These are phyloP conservation scores for Tonatia bakeri DNA, from an alignment of 2,113 vertebrate species.

Conservation along the genomic window DNA sequence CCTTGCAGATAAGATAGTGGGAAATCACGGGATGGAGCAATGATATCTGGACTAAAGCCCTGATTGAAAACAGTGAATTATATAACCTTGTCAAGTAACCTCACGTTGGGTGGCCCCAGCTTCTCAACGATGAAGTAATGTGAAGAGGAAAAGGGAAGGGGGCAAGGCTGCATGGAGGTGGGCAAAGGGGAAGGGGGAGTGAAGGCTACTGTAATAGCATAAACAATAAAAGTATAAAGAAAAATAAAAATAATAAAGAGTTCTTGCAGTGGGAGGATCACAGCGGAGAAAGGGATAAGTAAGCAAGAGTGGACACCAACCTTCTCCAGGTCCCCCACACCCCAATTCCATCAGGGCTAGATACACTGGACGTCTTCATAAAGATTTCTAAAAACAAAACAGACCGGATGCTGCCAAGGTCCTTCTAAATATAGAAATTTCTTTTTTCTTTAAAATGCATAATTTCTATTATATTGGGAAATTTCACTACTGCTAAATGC, in stretches of 20 bases:
- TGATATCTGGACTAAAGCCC: not conserved
- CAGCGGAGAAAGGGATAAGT: not conserved
- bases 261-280: not conserved
- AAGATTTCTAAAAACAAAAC: not conserved
- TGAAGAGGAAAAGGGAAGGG: not conserved
- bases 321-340: fast-evolving
- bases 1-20: not conserved
- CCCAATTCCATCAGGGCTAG: not conserved
- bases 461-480: not conserved
- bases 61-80: not conserved
- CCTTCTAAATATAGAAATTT: not conserved
- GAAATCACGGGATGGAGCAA: not conserved
- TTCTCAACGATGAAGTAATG: not conserved
- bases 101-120: not conserved
- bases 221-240: no score
- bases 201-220: no score
- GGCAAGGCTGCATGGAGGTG: no score
- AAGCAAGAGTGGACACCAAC: not conserved
- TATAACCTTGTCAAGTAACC: not conserved
- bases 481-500: not conserved
- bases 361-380: not conserved
- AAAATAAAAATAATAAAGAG: no score
- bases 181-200: no score
- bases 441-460: not conserved
- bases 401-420: not conserved